Conservation (phyloP, 2,113 vertebrate species). For the Spheniscus mendiculus region DNA sequence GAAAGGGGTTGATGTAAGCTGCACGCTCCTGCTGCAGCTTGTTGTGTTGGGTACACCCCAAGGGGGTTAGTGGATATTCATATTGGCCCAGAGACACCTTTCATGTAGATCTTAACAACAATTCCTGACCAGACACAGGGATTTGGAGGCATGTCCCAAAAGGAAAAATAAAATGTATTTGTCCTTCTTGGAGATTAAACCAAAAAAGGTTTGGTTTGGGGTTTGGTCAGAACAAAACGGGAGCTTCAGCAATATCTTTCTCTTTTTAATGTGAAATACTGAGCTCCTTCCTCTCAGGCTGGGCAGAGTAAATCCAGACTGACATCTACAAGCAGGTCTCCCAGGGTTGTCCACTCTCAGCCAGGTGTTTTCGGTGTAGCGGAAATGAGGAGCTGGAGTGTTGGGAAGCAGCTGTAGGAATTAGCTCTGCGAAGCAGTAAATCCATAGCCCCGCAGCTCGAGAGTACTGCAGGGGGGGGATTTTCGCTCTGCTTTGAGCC, state of each 20-base stretch:
- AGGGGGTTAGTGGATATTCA: fast-evolving
- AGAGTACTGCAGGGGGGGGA: neutral
- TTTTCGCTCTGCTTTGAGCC: neutral
- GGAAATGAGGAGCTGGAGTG: neutral
- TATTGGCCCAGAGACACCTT: neutral
- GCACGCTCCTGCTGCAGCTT: fast-evolving
- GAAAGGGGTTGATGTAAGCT: neutral
- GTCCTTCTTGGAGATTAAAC: neutral
- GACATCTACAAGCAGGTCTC: neutral
- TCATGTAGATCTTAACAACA: neutral
- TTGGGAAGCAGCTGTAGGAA: slow-evolving; percentile 44
- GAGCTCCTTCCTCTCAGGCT: neutral
- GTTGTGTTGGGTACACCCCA: neutral
- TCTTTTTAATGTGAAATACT: neutral
- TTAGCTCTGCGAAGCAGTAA: neutral
- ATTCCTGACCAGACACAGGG: neutral
- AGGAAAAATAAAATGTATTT: neutral
- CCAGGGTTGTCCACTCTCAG: neutral
- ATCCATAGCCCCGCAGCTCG: neutral
- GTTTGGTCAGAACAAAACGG: neutral
- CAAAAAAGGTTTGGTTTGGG: neutral
- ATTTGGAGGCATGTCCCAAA: neutral
- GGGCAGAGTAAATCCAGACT: neutral
- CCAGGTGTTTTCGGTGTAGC: neutral
- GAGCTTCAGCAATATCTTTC: neutral